phyloP scores from a whole-genome alignment of 2,113 vertebrate species.

The Tapirus terrestris region DNA sequence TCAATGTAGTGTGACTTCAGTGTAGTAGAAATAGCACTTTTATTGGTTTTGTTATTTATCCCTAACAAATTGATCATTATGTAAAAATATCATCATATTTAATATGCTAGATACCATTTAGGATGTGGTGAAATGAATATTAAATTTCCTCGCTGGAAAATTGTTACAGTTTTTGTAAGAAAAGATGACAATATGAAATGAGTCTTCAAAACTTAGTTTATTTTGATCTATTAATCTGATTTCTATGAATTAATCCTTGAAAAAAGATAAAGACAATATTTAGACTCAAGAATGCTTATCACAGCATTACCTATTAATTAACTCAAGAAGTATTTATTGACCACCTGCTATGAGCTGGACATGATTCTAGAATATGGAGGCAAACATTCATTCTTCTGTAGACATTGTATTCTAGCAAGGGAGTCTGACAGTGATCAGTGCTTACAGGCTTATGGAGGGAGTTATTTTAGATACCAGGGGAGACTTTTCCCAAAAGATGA shows the following conservation, averaged over 20 bases:
- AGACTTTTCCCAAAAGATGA: neutral
- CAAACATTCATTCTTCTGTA: neutral
- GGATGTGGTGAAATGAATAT: neutral
- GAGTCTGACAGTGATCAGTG: neutral
- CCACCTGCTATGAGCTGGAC: neutral
- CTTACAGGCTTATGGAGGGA: neutral
- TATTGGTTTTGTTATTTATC: neutral
- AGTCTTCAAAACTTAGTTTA: neutral
- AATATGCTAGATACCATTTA: neutral
- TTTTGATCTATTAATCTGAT: neutral
- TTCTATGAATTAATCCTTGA: neutral
- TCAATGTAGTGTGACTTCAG: neutral
- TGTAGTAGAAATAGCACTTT: neutral
- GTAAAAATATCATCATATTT: neutral
- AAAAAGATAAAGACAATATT: neutral
- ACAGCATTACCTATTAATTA: neutral
- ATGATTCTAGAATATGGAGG: neutral
- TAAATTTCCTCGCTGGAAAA: neutral
- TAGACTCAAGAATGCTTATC: neutral
- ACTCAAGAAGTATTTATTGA: neutral
- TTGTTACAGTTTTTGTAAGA: neutral
- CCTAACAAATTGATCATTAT: neutral
- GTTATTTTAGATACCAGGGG: neutral
- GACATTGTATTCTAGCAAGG: fast-evolving
- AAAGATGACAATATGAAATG: neutral